Conservation (phyloP, 2,113 vertebrate genomes). For the Fregetta grallaria region DNA sequence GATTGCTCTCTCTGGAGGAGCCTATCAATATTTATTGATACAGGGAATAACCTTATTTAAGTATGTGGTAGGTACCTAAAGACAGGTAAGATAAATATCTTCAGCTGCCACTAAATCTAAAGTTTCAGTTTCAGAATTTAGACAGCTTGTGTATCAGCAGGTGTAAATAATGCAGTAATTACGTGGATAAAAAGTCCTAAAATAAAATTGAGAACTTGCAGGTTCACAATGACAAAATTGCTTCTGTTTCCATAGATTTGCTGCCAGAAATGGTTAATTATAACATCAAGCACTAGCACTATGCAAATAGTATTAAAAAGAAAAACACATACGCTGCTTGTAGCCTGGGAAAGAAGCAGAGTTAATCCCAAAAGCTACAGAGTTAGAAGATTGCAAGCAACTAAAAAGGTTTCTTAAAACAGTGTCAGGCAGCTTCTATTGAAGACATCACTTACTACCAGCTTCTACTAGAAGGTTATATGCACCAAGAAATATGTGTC, state of each 20-base stretch:
- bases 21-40: background rate
- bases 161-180: background rate
- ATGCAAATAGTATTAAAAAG: background rate
- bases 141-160: background rate
- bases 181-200: background rate
- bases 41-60: background rate
- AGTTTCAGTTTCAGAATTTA: background rate
- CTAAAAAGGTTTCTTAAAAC: background rate
- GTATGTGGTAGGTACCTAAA: background rate
- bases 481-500: rapidly evolving
- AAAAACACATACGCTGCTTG: background rate
- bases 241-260: background rate
- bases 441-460: background rate
- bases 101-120: background rate
- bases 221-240: background rate
- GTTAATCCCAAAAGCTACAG: background rate
- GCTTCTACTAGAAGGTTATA: background rate
- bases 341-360: background rate
- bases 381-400: background rate
- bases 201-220: background rate
- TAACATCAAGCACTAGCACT: background rate
- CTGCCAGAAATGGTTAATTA: background rate
- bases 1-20: background rate
- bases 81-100: background rate
- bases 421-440: background rate